Percentiles rank a stretch among this genome's conserved stretches.
Conservation (phyloP, 2,797 vertebrate genomes). For the Dryobates pubescens region DNA sequence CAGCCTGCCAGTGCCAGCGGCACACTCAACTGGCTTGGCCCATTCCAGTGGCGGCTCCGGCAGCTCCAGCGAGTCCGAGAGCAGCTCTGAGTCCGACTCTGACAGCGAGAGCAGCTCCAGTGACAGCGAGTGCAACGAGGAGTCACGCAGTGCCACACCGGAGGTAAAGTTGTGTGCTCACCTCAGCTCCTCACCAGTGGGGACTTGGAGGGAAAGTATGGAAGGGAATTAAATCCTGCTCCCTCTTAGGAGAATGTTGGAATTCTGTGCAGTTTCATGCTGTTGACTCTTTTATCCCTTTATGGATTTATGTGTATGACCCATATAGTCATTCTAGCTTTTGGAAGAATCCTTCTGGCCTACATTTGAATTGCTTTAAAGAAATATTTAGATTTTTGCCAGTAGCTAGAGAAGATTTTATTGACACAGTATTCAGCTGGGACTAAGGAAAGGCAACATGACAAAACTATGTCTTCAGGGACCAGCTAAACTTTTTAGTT, state of each 20-base stretch:
- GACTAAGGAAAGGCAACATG: constrained; percentile 62
- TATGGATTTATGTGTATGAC: neutral
- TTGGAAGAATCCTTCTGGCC: constrained; percentile 49
- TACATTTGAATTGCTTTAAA: constrained; percentile 57
- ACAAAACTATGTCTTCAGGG: constrained; percentile 66
- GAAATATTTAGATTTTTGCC: constrained; percentile 62
- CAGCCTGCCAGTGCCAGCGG: constrained; percentile 60
- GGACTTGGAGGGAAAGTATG: accelerated
- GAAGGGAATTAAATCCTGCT: neutral
- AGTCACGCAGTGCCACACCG: constrained; percentile 83
- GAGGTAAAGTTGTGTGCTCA: constrained; percentile 77
- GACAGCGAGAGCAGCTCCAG: constrained; percentile 92
- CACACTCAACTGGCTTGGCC: constrained; percentile 55
- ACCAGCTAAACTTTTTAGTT: constrained; percentile 71
- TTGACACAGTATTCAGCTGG: constrained; percentile 65
- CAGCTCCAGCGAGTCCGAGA: constrained; percentile 91
- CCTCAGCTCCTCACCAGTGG: neutral
- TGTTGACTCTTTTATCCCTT: neutral
- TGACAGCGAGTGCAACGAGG: constrained; percentile 89
- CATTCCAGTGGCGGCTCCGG: constrained; percentile 82
- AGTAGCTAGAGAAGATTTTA: constrained; percentile 65
- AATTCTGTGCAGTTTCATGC: neutral
- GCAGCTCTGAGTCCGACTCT: constrained; percentile 90
- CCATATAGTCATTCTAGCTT: neutral
- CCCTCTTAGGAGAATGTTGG: neutral